Base-by-base conservation (phyloP, 2,113 vertebrate genomes). In the Podiceps cristatus region DNA sequence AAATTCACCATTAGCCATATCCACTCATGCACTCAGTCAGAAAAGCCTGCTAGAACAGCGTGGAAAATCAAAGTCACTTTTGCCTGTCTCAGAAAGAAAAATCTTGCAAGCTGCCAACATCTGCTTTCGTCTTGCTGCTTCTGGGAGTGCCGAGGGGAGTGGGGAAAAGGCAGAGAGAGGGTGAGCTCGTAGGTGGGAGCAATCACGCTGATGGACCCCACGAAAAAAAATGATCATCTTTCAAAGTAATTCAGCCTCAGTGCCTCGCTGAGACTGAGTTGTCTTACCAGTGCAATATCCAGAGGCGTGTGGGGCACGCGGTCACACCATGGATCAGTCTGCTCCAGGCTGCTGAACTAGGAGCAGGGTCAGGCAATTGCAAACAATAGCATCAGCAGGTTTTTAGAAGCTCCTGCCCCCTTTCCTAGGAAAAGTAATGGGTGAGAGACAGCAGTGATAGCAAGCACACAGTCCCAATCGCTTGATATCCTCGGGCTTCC, bases 1-100 rank as follows among this genome's bases (percentile, higher is more conserved):
- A 58, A 81, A 74, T 49, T 66, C 53, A 22, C 68, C 45, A 31
- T 72, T 53, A 53, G 80, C 53, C 50, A 17, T 52, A 66, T 18
- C 76, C 69, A 62, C 40, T 87, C 8, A 0, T 40, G 49, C 66
- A 8, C 35, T 87, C 74, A 42, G 67, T 27, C 83, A 90, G 84
- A 76, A 47, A 63, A 72, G 50, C 10, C 78, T 94, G 44, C 60
- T 71, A 8, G 67, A 92, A 35, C 44, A 66, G 79, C 44, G 10
- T 33, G 84, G 94, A 93, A 95, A 93, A 86, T 80, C 73, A 58
- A 93, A 90, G 81, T 86, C 89, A 49, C 53, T 96, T 74, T 73
- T 92, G 68, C 79, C 85, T 53, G 58, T 71, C 84, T 76, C 60
- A 20, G 45, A 75, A 83, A 69, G 91, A 69, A 69, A 52, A 63